phyloP scores from a whole-genome alignment of 2,797 vertebrate genomes.

The Ispidina lecontei region DNA sequence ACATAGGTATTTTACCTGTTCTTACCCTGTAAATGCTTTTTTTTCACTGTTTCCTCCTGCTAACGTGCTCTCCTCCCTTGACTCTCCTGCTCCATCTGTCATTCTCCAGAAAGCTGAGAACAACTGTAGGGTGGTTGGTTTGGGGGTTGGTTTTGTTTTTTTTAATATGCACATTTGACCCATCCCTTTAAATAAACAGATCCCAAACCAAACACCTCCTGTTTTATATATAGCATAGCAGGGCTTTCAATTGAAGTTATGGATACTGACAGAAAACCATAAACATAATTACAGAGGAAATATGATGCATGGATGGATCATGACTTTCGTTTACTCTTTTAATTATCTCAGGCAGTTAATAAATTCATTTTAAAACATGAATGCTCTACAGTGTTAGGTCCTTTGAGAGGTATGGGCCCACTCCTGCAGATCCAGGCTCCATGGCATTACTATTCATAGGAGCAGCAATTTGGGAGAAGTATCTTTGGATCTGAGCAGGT shows the following conservation, averaged over 20 bases:
- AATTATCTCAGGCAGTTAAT: conserved; percentile 37
- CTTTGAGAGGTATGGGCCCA: not conserved
- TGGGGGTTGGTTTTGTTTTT: not conserved
- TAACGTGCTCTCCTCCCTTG: not conserved
- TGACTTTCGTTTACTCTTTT: not conserved
- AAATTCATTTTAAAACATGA: conserved; percentile 29
- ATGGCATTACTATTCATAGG: not conserved
- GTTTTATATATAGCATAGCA: conserved; percentile 1
- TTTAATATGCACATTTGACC: not conserved
- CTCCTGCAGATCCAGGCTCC: not conserved
- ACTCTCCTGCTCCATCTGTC: not conserved
- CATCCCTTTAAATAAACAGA: conserved; percentile 51
- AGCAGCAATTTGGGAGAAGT: not conserved
- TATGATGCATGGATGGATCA: not conserved
- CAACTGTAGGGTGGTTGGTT: not conserved
- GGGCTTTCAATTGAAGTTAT: conserved; percentile 1
- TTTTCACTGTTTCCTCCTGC: not conserved
- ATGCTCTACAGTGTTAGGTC: conserved; percentile 10
- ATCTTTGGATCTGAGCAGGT: not conserved
- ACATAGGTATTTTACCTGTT: not conserved
- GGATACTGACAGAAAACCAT: conserved; percentile 32
- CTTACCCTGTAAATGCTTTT: not conserved
- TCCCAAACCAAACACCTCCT: conserved; percentile 20
- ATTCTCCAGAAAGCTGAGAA: not conserved
- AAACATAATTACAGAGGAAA: conserved; percentile 32